Evolutionary conservation across 2,888 invertebrate genomes (phyloP).

Genomic region (Apotomis betuletana): DNA sequence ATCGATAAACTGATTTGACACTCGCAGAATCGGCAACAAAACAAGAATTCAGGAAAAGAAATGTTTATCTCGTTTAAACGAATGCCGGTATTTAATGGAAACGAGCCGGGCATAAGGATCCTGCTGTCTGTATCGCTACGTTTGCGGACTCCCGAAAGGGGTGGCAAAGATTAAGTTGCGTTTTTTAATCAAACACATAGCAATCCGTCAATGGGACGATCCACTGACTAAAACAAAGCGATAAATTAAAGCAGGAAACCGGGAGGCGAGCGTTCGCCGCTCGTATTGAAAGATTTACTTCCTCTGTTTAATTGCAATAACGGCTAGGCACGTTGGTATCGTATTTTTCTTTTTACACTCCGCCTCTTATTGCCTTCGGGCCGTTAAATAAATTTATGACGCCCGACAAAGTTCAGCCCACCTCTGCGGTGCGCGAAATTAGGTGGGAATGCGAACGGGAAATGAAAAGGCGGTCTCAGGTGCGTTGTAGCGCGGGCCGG

Average conservation of each 20-base stretch:
- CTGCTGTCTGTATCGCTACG: too few species aligned
- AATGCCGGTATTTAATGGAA: conserved; percentile 32
- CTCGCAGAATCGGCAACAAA: conserved; percentile 2
- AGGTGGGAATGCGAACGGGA: conserved; percentile 79
- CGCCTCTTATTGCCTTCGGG: conserved; percentile 82
- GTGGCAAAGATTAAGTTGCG: conserved; percentile 68
- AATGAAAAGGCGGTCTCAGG: conserved; percentile 80
- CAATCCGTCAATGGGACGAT: conserved; percentile 81
- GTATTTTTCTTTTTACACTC: conserved; percentile 84
- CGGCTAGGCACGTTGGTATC: conserved; percentile 84
- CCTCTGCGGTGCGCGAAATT: conserved; percentile 76
- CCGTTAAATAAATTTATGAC: conserved; percentile 84
- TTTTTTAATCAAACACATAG: conserved; percentile 82
- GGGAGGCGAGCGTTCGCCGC: conserved; percentile 76
- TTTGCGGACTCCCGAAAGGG: conserved; percentile 56
- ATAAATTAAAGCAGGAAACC: conserved; percentile 81
- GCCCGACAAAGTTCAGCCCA: conserved; percentile 82
- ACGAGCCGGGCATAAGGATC: conserved; percentile 20
- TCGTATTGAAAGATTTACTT: conserved; percentile 84
- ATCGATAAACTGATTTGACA: not conserved
- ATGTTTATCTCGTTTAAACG: conserved; percentile 31
- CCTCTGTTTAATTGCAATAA: conserved; percentile 84
- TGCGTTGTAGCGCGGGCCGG: conserved; percentile 66
- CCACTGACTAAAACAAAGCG: conserved; percentile 81
- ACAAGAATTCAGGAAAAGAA: conserved; percentile 3